Evolutionary conservation across 2,113 vertebrate species (phyloP).

Genomic region (Vombatus ursinus): DNA sequence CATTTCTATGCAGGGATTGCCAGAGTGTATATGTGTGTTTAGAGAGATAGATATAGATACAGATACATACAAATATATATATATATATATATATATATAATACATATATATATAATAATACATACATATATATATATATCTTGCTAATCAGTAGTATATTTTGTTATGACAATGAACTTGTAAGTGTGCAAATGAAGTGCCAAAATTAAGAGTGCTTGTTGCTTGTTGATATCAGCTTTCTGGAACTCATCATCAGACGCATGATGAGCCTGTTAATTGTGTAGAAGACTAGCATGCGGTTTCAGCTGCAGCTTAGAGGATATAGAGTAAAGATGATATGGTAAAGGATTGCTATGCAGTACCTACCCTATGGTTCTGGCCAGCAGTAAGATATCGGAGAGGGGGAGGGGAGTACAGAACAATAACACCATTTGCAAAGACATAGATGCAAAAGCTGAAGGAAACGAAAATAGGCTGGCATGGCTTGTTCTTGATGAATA

Average conservation of each 20-base stretch:
- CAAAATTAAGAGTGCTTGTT: not conserved
- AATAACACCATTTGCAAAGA: not conserved
- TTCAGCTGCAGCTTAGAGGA: not conserved
- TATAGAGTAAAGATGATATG: not conserved
- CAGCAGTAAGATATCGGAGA: not conserved
- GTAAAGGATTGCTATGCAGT: not conserved
- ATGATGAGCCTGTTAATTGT: not conserved
- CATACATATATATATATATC: not conserved
- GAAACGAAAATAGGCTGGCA: not conserved
- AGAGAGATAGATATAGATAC: not conserved
- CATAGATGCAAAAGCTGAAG: not conserved
- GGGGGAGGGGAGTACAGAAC: not conserved
- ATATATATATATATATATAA: not conserved
- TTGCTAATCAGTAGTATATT: not conserved
- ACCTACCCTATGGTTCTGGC: not conserved
- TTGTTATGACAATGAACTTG: not conserved
- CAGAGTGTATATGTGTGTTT: not conserved
- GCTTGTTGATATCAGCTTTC: conserved; percentile 3
- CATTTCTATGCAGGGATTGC: conserved; percentile 19
- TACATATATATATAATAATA: not conserved
- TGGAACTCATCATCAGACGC: not conserved
- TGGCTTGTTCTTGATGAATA: not conserved
- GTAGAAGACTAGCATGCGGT: not conserved
- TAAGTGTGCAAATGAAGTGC: conserved; percentile 16
- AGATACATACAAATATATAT: not conserved